Evolutionary conservation across 2,888 invertebrate genomes (phyloP).

Genomic region (Colostygia pectinataria): DNA sequence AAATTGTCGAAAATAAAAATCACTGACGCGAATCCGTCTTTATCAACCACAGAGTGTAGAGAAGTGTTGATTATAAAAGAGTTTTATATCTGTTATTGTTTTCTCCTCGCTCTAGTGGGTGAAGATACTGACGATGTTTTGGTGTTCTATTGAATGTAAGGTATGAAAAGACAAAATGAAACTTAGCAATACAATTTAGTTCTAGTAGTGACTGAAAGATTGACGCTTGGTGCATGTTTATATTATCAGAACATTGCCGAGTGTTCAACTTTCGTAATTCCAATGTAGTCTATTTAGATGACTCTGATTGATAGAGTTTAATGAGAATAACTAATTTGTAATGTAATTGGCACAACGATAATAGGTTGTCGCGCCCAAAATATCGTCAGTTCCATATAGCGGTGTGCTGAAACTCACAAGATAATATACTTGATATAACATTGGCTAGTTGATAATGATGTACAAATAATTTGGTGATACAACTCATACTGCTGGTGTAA

Average conservation of each 20-base stretch:
- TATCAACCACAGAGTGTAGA: conserved; percentile 14
- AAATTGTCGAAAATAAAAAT: background rate
- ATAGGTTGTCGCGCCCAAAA: conserved; percentile 22
- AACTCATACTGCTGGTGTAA: conserved; percentile 29
- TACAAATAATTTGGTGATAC: conserved; percentile 34
- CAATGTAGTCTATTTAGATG: conserved; percentile 6
- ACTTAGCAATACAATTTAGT: conserved; percentile 22
- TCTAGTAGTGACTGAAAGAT: conserved; percentile 8
- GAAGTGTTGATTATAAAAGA: conserved; percentile 22
- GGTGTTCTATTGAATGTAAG: conserved; percentile 11
- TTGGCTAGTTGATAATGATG: conserved; percentile 32
- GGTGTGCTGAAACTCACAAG: conserved; percentile 25
- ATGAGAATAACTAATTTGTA: conserved; percentile 9
- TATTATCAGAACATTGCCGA: conserved; percentile 3
- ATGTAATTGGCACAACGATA: conserved; percentile 11
- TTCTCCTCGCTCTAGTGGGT: conserved; percentile 19
- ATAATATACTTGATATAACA: conserved; percentile 17
- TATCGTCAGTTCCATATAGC: conserved; percentile 26
- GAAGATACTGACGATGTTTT: conserved; percentile 21
- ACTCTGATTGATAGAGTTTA: conserved; percentile 8
- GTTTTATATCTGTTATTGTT: conserved; percentile 24
- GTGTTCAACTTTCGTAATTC: conserved; percentile 7
- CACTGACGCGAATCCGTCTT: conserved; percentile 10
- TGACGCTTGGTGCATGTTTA: background rate
- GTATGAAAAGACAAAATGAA: conserved; percentile 20